A percentile compares a stretch with the other conserved stretches of the same genome.
phyloP scores from a whole-genome alignment of 2,113 vertebrate species.

The Pao palembangensis region DNA sequence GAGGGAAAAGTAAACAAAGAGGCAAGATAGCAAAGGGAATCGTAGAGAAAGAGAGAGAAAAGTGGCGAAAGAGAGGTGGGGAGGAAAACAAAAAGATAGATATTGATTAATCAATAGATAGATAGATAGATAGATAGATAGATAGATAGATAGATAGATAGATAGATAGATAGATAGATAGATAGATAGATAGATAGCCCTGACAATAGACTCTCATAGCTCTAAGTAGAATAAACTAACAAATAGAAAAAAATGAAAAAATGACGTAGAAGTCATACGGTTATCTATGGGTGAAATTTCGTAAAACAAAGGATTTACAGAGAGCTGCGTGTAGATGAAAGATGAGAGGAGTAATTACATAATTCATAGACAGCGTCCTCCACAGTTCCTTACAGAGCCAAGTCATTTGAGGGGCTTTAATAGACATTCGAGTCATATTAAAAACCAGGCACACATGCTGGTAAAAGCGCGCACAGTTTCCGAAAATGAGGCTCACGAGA shows the following conservation, averaged over 20 bases:
- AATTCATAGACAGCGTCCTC: slow-evolving; percentile 37
- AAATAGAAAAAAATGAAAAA: slow-evolving; percentile 3
- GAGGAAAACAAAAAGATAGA: slow-evolving; percentile 2
- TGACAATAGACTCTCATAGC: too few relatives aligned
- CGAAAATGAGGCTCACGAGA: slow-evolving; percentile 53
- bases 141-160: slow-evolving; percentile 6
- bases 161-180: background rate
- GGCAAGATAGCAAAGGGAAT: background rate
- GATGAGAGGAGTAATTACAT: slow-evolving; percentile 47
- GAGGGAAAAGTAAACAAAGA: background rate
- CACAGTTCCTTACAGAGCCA: slow-evolving; percentile 31
- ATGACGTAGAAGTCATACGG: background rate
- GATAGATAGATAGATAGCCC: slow-evolving; percentile 8
- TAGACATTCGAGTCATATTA: slow-evolving; percentile 71
- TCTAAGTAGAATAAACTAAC: background rate
- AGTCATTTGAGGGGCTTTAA: slow-evolving; percentile 58
- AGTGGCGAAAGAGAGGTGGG: slow-evolving; percentile 5
- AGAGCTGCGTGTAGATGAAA: slow-evolving; percentile 44
- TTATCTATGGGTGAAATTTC: slow-evolving; percentile 14
- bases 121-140: slow-evolving; percentile 2
- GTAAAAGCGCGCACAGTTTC: slow-evolving; percentile 46
- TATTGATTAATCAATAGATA: slow-evolving; percentile 5
- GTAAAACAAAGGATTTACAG: slow-evolving; percentile 32
- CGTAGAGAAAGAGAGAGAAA: background rate
- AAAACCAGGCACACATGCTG: slow-evolving; percentile 57